Evolutionary conservation across 2,888 invertebrate genomes (phyloP).

Genomic region (Philonicus albiceps): DNA sequence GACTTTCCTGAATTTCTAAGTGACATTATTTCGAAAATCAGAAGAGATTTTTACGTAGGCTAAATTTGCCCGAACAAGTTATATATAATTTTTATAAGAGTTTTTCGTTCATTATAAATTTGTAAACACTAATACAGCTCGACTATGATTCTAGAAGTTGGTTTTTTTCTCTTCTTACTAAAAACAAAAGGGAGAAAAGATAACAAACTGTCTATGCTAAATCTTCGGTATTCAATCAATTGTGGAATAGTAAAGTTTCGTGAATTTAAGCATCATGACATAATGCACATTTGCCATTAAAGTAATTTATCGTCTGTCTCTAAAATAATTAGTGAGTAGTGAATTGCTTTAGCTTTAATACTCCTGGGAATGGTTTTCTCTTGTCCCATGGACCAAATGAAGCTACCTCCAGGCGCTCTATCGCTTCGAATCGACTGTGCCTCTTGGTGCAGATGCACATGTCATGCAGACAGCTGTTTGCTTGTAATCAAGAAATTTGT

Average conservation of each 20-base stretch:
- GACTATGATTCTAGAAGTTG: too few relatives aligned
- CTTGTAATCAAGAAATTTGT: slow-evolving; percentile 28
- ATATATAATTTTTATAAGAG: too few relatives aligned
- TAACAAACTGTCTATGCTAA: too few relatives aligned
- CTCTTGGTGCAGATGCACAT: slow-evolving; percentile 37
- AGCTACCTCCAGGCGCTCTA: neutral
- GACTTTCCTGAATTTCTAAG: too few relatives aligned
- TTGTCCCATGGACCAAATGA: neutral
- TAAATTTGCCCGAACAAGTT: too few relatives aligned
- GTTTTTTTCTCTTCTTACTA: too few relatives aligned
- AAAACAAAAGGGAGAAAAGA: too few relatives aligned
- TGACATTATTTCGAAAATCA: too few relatives aligned
- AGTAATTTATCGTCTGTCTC: neutral
- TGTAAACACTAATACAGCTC: too few relatives aligned
- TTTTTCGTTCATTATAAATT: too few relatives aligned
- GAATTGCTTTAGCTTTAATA: neutral
- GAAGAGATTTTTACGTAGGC: too few relatives aligned
- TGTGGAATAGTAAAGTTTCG: neutral
- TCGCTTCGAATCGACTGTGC: neutral
- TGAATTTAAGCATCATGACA: neutral
- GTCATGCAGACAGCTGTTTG: slow-evolving; percentile 41
- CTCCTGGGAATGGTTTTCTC: neutral
- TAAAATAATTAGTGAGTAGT: neutral
- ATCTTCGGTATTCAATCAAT: too few relatives aligned
- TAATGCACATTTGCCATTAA: neutral